Evolutionary conservation across 1,140 invertebrate genomes (phyloP), one percentile per base, ranked within the genome.

Genomic region (Hestina assimilis): DNA sequence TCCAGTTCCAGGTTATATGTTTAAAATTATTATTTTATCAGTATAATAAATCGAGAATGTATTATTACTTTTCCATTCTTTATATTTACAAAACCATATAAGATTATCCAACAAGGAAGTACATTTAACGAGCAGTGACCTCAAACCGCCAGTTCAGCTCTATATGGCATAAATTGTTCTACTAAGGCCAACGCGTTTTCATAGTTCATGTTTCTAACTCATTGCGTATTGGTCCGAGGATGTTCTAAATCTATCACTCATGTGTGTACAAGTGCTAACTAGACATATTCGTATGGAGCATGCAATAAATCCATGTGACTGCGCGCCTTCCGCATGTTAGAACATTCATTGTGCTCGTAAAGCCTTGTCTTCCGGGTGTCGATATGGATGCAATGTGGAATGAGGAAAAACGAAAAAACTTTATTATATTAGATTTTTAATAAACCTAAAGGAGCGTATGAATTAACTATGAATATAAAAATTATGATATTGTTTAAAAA

Each of bases 91-190:
- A 38, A 8, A 38, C 33, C 6, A 38, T 47, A 51, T 12, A 31
- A 38, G 29, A 58, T 50, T 24, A 48, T 48, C 45, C 45, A 47
- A 61, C 52, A 60, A 68, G 73, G 75, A 76, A 76, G 67, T 69
- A 48, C 45, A 61, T 59, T 56, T 33, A 60, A 40, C 55, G 62
- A 63, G 35, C 53, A 67, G 59, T 69, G 70, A 71, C 72, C 71
- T 76, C 62, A 70, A 56, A 40, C 19, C 3, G 38, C 38, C 42
- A 24, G 42, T 66, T 69, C 52, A 24, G 35, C 65, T 63, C 31
- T 24, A 62, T 76, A 77, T 55, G 72, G 74, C 52, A 69, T 71
- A 76, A 79, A 76, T 69, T 69, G 62, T 17, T 56, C 40, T 14
- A 52, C 29, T 69, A 71, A 79, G 74, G 74, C 50, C 74, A 76